Evolutionary conservation across 2,888 invertebrate genomes (phyloP).

Genomic region (Drepana falcataria): DNA sequence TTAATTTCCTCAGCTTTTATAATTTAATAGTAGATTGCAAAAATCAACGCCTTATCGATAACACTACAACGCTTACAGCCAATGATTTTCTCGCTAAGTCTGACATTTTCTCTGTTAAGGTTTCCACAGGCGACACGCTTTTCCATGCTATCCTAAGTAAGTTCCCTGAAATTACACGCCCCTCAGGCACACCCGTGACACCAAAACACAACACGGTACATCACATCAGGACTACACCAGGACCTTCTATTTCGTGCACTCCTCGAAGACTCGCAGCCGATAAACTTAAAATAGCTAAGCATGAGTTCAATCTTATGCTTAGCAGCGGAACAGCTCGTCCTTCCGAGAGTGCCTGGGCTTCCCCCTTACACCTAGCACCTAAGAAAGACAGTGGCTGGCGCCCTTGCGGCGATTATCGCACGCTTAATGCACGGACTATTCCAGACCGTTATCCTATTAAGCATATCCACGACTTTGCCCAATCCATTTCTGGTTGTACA

Average conservation of each 20-base stretch:
- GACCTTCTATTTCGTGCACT: slow-evolving; percentile 6
- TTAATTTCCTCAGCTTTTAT: slow-evolving; percentile 17
- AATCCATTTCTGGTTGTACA: slow-evolving; percentile 3
- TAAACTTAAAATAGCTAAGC: neutral
- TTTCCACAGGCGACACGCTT: neutral
- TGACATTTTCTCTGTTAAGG: too few relatives aligned
- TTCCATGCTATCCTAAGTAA: slow-evolving; percentile 3
- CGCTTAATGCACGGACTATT: slow-evolving; percentile 3
- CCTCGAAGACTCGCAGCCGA: slow-evolving; percentile 7
- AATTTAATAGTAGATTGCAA: slow-evolving; percentile 1
- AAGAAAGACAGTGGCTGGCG: slow-evolving; percentile 7
- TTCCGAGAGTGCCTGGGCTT: too few relatives aligned
- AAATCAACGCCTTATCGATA: neutral
- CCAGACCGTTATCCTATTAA: slow-evolving; percentile 5
- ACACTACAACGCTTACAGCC: too few relatives aligned
- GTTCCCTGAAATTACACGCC: slow-evolving; percentile 8
- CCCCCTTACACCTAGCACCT: too few relatives aligned
- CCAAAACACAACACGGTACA: slow-evolving; percentile 7
- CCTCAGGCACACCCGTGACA: slow-evolving; percentile 3
- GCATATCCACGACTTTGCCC: slow-evolving; percentile 8
- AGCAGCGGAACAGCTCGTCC: too few relatives aligned
- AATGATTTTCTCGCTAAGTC: too few relatives aligned
- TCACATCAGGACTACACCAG: slow-evolving; percentile 12
- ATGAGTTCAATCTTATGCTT: too few relatives aligned
- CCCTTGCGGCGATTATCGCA: slow-evolving; percentile 4